Conservation (phyloP, 1,140 invertebrate species). For the Antheraea mylitta region DNA sequence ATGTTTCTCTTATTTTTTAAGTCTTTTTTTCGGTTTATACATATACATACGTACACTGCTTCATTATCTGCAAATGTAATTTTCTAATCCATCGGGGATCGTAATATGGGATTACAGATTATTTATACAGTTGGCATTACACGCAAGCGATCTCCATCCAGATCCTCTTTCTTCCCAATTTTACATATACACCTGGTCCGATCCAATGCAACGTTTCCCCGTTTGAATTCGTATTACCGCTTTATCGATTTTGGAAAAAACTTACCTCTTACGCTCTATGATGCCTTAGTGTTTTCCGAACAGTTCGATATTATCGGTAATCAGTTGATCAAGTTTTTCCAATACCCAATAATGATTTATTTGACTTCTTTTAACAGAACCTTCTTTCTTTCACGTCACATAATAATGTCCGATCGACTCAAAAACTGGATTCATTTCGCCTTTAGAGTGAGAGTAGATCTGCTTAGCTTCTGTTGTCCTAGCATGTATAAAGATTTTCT, state of each 20-base stretch:
- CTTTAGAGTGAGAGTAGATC: not conserved
- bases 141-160: too few relatives aligned
- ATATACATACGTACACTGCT: too few relatives aligned
- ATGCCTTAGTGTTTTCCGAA: conserved; percentile 77
- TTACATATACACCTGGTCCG: conserved; percentile 12
- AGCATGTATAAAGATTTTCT: conserved; percentile 38
- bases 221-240: conserved; percentile 61
- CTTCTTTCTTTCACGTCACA: too few relatives aligned
- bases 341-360: not conserved
- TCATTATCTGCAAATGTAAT: too few relatives aligned
- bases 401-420: too few relatives aligned
- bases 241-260: conserved; percentile 77
- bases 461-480: conserved; percentile 36
- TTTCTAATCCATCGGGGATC: too few relatives aligned
- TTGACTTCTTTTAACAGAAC: too few relatives aligned
- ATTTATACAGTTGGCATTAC: too few relatives aligned
- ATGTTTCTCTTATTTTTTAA: too few relatives aligned
- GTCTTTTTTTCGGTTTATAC: too few relatives aligned
- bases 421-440: conserved; percentile 33
- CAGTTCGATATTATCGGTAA: conserved; percentile 77
- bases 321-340: conserved; percentile 73
- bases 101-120: too few relatives aligned
- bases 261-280: conserved; percentile 58
- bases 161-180: too few relatives aligned
- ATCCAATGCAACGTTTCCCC: conserved; percentile 31